Evolutionary conservation across 2,797 vertebrate species (phyloP), one percentile per base, ranked within the genome.

Genomic region (Siniperca obscura): DNA sequence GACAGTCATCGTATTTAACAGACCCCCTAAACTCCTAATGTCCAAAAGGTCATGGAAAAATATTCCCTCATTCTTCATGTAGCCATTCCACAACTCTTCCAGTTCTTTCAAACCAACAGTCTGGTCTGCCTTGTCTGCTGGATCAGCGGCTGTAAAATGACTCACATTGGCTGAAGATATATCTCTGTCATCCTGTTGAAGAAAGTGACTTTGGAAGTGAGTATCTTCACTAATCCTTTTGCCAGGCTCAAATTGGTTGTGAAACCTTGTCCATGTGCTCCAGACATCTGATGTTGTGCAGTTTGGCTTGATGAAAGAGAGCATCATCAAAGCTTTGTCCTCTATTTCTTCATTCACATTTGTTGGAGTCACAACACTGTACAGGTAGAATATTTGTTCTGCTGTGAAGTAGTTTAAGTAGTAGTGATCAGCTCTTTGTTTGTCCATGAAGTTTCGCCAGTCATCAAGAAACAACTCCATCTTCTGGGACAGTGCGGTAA

Each of bases 361-460:
- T 57, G 79, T 61, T 30, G 69, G 90, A 70, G 75, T 89, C 46
- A 98, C 89, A 72, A 97, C 90, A 0, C 60, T 86, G 90, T 96
- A 95, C 82, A 98, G 85, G 84, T 92, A 97, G 42, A 97, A 97
- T 83, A 98, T 90, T 91, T 98, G 98, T 89, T 98, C 96, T 0
- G 96, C 95, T 0, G 95, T 97, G 91, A 96, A 98, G 83, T 96
- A 97, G 93, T 98, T 98, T 74, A 98, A 90, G 88, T 96, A 95
- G 87, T 97, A 97, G 60, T 96, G 86, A 22, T 93, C 60, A 0
- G 74, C 81, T 19, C 97, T 94, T 73, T 97, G 95, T 27, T 92
- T 22, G 1, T 88, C 82, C 86, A 98, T 95, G 7, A 97, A 96
- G 2, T n/a, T 46, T 71, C 93, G 87, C 97, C 97, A 98, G 2